A percentile compares a stretch with the other conserved stretches of the same genome.
Conservation (phyloP, 2,888 invertebrate species). For the Laspeyria flexula region DNA sequence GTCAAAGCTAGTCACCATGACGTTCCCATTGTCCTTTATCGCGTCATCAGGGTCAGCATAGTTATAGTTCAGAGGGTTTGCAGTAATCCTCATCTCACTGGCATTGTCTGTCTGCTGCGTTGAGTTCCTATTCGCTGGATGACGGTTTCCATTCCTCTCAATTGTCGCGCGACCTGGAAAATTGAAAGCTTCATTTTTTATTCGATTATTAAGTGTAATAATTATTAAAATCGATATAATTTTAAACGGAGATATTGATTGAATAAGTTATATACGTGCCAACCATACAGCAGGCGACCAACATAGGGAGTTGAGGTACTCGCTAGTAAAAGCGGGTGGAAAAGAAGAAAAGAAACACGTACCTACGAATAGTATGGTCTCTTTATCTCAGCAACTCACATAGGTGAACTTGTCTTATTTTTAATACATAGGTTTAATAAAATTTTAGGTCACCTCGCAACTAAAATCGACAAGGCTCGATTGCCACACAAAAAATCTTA, state of each 20-base stretch:
- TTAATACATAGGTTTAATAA: too few species aligned
- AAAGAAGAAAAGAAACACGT: too few species aligned
- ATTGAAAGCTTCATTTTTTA: slow-evolving; percentile 45
- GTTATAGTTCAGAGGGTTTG: slow-evolving; percentile 91
- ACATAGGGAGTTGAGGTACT: too few species aligned
- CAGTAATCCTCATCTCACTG: slow-evolving; percentile 90
- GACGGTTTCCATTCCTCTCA: slow-evolving; percentile 83
- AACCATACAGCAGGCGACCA: too few species aligned
- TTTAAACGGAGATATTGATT: neutral
- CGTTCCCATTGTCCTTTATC: slow-evolving; percentile 79
- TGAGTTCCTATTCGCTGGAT: slow-evolving; percentile 73
- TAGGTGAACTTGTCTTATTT: too few species aligned
- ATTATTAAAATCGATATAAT: neutral
- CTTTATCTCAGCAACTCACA: too few species aligned
- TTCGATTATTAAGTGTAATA: slow-evolving; percentile 25
- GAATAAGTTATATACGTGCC: too few species aligned
- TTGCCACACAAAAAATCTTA: too few species aligned
- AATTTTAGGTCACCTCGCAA: too few species aligned
- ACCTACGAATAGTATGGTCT: too few species aligned
- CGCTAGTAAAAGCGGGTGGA: too few species aligned
- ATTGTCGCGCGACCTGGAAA: slow-evolving; percentile 85
- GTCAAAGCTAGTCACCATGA: slow-evolving; percentile 90
- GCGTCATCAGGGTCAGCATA: slow-evolving; percentile 89
- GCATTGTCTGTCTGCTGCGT: slow-evolving; percentile 69
- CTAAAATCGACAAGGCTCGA: too few species aligned